phyloP scores from a whole-genome alignment of 2,113 vertebrate species.

The Neogobius melanostomus region DNA sequence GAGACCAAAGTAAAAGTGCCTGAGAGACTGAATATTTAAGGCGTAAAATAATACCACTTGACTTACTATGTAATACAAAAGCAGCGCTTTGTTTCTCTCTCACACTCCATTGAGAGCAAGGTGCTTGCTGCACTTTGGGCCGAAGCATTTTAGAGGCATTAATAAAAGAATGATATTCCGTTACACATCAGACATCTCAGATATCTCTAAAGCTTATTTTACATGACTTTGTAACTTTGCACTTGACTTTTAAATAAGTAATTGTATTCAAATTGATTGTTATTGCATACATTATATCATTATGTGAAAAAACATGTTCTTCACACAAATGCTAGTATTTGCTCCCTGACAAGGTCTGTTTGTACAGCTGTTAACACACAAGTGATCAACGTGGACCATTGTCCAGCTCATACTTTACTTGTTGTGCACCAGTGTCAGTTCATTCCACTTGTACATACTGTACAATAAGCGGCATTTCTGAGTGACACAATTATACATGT shows the following conservation, averaged over 20 bases:
- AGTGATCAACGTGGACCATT: constrained; percentile 85
- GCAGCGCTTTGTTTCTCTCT: constrained; percentile 82
- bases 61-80: constrained; percentile 92
- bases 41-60: constrained; percentile 96
- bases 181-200: constrained; percentile 62
- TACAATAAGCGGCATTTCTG: not conserved
- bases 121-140: constrained; percentile 65
- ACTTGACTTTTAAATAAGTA: constrained; percentile 85
- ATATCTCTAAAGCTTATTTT: constrained; percentile 48
- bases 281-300: constrained; percentile 88
- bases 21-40: constrained; percentile 98
- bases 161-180: constrained; percentile 80
- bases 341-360: constrained; percentile 85
- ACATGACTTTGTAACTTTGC: constrained; percentile 76
- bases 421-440: not conserved
- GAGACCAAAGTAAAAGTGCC: constrained; percentile 96
- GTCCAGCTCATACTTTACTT: constrained; percentile 47
- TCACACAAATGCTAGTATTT: constrained; percentile 63
- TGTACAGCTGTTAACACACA: constrained; percentile 86
- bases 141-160: constrained; percentile 67
- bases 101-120: constrained; percentile 73
- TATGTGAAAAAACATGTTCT: constrained; percentile 83
- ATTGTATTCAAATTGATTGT: not conserved
- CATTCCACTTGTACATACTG: not conserved
- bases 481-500: not conserved